Evolutionary conservation across 2,888 invertebrate species (phyloP), one percentile per base, ranked within the genome.

Genomic region (Macrophya alboannulata): DNA sequence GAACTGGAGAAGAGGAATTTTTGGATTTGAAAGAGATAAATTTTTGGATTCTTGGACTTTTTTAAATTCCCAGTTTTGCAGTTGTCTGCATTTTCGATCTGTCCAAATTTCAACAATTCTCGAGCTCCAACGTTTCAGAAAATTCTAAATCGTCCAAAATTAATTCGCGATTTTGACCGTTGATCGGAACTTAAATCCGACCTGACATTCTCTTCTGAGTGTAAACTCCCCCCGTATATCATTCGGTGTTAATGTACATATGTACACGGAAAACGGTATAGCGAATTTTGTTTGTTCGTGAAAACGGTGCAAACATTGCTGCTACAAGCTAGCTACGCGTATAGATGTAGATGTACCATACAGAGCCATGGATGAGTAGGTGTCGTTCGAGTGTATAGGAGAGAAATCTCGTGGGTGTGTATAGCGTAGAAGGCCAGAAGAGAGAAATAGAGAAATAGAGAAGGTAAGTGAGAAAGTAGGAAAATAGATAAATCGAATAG

Each of bases 281-380:
- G 43, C 43, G 71, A n/a, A 43, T 72, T 72, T n/a, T 72, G 71
- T 72, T 72, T 72, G 71, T 72, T 72, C 71, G n/a, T 17, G 40
- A 72, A 72, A 72, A 72, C 71, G 71, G 71, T 43, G 71, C 71
- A 72, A 72, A 72, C n/a, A 72, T 9, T 37, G 0, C 9, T n/a
- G n/a, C n/a, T n/a, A n/a, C n/a, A n/a, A 25, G 4, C 25, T 2
- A 9, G 62, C 4, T 10, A 15, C 5, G 5, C 17, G 17, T 40
- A 71, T 71, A 40, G 15, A 37, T 37, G 5, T 71, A 71, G 1
- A 68, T 3, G 71, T 59, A 12, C 10, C 55, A 62, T 62, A 12
- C 4, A 72, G 37, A 25, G n/a, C 17, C 71, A 6, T 40, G 43
- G 71, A 3, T 37, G 71, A 71, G 31, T 40, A 6, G 62, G 59